These are phyloP conservation scores for Andinoacara biseriatus DNA, from an alignment of 2,113 vertebrate species.

Conservation along the genomic window DNA sequence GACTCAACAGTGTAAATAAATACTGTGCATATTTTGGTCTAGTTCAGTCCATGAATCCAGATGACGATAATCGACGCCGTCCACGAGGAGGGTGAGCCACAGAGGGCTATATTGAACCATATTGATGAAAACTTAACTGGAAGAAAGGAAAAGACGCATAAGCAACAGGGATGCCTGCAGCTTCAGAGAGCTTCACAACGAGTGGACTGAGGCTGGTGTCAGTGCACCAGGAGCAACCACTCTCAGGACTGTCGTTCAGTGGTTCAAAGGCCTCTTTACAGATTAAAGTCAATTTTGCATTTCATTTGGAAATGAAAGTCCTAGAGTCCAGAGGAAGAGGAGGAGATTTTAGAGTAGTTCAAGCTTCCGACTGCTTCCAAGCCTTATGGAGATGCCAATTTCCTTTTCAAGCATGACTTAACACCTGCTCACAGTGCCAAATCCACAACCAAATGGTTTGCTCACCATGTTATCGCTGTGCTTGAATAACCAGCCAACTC, in stretches of 20 bases:
- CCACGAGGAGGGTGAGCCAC: not conserved
- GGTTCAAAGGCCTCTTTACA: not conserved
- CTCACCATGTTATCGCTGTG: not conserved
- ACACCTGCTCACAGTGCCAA: not conserved
- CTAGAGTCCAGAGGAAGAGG: not conserved
- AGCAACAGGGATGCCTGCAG: rapidly evolving
- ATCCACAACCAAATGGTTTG: not conserved
- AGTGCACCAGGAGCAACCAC: not conserved
- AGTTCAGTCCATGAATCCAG: not conserved
- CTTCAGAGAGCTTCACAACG: not conserved
- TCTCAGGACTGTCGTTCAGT: not conserved
- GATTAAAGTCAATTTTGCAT: not conserved
- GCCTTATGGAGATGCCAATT: not conserved
- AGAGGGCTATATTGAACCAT: not conserved
- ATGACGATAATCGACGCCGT: not conserved
- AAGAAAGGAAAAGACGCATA: rapidly evolving
- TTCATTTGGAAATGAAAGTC: not conserved
- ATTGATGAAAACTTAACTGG: not conserved
- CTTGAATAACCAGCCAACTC: not conserved
- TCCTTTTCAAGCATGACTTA: not conserved
- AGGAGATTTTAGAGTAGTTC: not conserved
- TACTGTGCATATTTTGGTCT: not conserved
- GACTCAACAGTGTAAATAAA: rapidly evolving
- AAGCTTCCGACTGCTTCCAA: not conserved
- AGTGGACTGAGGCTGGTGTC: not conserved